Evolutionary conservation across 2,113 vertebrate species (phyloP), one percentile per base, ranked within the genome.

Genomic region (Rallus limicola): DNA sequence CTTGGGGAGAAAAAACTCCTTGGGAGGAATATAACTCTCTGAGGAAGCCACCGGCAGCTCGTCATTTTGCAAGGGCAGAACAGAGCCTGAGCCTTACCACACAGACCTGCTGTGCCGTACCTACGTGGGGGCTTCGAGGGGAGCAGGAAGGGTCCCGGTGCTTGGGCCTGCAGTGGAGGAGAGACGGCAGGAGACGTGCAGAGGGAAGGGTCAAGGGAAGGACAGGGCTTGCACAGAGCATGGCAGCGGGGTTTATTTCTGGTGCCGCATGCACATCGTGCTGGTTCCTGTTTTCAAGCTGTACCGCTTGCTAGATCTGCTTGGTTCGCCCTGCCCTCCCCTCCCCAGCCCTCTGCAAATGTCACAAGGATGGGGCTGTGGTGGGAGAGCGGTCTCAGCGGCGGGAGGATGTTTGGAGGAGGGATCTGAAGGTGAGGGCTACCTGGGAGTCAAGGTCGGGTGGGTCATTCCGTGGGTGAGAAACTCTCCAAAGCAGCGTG

Each of bases 261-360:
- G 56, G 46, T n/a, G 67, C 67, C 80, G 63, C 36, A 1, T 70
- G 82, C 87, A 78, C 82, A 26, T 20, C 4, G 5, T 7, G 13
- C n/a, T 74, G 62, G 85, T 94, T 95, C 96, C 88, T 85, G 36
- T 95, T 95, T 80, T n/a, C 50, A 18, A 44, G 84, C 68, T 24
- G 0, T 67, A 4, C 24, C 40, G 26, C 29, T 33, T 52, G 88
- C 86, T 34, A 33, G 46, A 1, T 90, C 46, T 29, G 92, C 53
- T 92, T 63, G 78, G 64, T 86, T 92, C 70, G 58, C 59, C 83
- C 34, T 15, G 44, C 46, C 52, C 38, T 13, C 21, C 16, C 14
- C 16, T 4, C 21, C 24, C 19, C 23, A 10, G 25, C 50, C 50
- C 79, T 93, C 48, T 71, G 58, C 85, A 94, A 90, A 86, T 95